Conservation (phyloP, 35 echinoderm and acorn worm species). For the Apostichopus japonicus region DNA sequence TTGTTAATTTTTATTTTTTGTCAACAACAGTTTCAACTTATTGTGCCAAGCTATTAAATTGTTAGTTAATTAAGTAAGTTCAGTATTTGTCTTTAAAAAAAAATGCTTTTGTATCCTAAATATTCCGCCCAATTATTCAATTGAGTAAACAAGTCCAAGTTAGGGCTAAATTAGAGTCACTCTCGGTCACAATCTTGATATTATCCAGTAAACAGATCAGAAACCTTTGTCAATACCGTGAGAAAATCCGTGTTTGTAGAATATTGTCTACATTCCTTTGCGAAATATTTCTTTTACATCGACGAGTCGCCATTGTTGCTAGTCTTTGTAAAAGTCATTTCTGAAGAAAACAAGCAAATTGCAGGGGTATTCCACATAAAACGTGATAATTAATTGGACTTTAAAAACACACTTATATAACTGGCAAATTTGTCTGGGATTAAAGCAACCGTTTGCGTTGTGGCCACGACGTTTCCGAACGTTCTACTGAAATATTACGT, state of each 20-base stretch:
- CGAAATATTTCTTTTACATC: neutral
- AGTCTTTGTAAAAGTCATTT: too few relatives aligned
- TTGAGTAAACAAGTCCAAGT: neutral
- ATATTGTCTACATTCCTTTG: neutral
- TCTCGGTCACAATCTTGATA: neutral
- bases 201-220: neutral
- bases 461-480: too few relatives aligned
- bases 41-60: neutral
- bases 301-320: neutral
- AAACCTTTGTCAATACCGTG: neutral
- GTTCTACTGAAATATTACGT: too few relatives aligned
- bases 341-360: too few relatives aligned
- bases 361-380: too few relatives aligned
- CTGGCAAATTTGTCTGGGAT: too few relatives aligned
- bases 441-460: too few relatives aligned
- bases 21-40: neutral
- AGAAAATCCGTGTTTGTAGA: neutral
- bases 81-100: neutral
- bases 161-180: neutral
- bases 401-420: too few relatives aligned
- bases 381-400: too few relatives aligned
- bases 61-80: neutral
- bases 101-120: neutral
- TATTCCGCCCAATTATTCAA: neutral
- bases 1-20: neutral